Base-by-base conservation (phyloP, 2,113 vertebrate genomes). In the Gnathonemus echidnorhynchus region DNA sequence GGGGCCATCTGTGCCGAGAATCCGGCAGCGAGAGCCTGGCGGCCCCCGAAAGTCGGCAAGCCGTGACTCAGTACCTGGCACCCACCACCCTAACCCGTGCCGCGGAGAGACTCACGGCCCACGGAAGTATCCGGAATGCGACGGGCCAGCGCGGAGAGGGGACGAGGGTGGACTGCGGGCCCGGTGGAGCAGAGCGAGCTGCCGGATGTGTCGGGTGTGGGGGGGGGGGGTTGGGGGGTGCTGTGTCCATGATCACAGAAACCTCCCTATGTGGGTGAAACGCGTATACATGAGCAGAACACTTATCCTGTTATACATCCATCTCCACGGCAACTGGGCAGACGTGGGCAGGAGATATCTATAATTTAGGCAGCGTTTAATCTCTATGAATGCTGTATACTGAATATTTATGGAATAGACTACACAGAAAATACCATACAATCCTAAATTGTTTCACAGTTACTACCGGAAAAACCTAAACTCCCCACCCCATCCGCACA, bases 1-100 rank as follows among this genome's bases (percentile, higher is more conserved):
- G 91, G 89, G 90, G 74, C 92, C 91, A 93, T 92, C 91, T 93
- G 91, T 91, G 91, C 93, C 91, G 84, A 90, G 90, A 91, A 92
- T 91, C 93, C 92, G 88, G 91, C 91, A 89, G 90, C 91, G 89
- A 92, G 91, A 91, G 90, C 89, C 90, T 91, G 91, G 91, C 89
- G 53, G 70, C 62, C 85, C 31, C 58, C 3, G 6, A n/a, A 56
- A 53, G 0, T 27, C 66, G 92, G 90, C 90, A 91, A 92, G 49
- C 86, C 48, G 24, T 87, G 86, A 87, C 49, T 87, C 86, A 53
- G 70, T 53, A 50, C 21, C 50, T 84, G 48, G 35, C 77, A 52
- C 77, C 35, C 27, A 10, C 74, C 45, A 39, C 50, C 77, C 89
- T 50, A 89, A 11, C 45, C 48, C 42, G 27, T 35, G n/a, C 70